Base-by-base conservation (phyloP, 2,797 vertebrate genomes). In the Sus cebifrons region DNA sequence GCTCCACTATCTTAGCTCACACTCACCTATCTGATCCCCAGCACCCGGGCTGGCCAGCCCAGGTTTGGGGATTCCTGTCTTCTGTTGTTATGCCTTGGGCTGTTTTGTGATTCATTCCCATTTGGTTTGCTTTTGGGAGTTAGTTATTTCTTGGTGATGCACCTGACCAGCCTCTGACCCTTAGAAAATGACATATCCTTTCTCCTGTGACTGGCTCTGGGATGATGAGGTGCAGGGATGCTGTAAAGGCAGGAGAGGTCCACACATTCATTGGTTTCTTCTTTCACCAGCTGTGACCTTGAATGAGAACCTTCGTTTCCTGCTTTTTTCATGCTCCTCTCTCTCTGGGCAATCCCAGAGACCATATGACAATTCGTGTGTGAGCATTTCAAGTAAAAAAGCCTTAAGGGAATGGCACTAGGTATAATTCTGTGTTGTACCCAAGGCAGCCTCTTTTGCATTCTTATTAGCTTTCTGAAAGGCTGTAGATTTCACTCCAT, bases 231-330 rank as follows among this genome's bases (percentile, higher is more conserved):
- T 54, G 13, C 16, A 14, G 20, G 12, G 79, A n/a, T 60, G 23
- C 4, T 5, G 23, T 25, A 15, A 62, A 32, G 60, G 44, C 27
- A n/a, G 29, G 18, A 49, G 40, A 56, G 13, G 12, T 44, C 16
- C 70, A 18, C 32, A n/a, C 20, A 56, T 44, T 67, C 49, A 27
- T 16, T 11, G 12, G 5, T 85, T 73, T 14, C 11, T 89, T 74
- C 68, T 94, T 89, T 89, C 40, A 29, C 21, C 74, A 70, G 23
- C 85, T 74, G 62, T 86, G 88, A 79, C 32, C 73, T 91, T 74
- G 75, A 79, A 44, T 36, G 70, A 64, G 20, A 89, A 52, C 36
- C 40, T 73, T 79, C 64, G 36, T 56, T 93, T 89, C 27, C 36
- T 9, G 91, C 79, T 40, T 93, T 88, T 90, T 91, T 49, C 62